Evolutionary conservation across 1,140 invertebrate genomes (phyloP).

Genomic region (Meloidogyne chitwoodi): DNA sequence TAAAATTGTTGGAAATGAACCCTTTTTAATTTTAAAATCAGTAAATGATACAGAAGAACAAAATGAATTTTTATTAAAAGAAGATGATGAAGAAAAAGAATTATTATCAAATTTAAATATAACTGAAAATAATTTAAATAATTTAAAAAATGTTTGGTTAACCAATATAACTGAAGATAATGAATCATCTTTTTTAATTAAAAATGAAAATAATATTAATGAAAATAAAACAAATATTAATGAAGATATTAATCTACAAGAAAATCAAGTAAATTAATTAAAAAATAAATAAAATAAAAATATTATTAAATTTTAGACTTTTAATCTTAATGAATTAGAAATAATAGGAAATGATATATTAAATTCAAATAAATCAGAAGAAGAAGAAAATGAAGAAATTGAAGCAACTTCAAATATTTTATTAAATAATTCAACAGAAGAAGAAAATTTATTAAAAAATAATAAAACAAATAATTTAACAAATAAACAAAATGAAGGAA

Average conservation of each 20-base stretch:
- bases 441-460: too few species aligned
- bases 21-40: slow-evolving; percentile 6
- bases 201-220: not conserved
- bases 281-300: not conserved
- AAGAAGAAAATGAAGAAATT: not conserved
- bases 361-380: not conserved
- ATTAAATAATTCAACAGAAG: not conserved
- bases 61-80: not conserved
- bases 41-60: not conserved
- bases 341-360: slow-evolving; percentile 7
- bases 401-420: not conserved
- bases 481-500: not conserved
- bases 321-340: slow-evolving; percentile 9
- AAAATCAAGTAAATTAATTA: slow-evolving; percentile 33
- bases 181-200: too few species aligned
- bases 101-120: not conserved
- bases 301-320: not conserved
- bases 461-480: slow-evolving; percentile 3
- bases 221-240: not conserved
- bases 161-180: not conserved
- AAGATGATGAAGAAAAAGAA: not conserved
- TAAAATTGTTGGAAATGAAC: not conserved
- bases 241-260: not conserved
- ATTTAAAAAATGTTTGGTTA: not conserved
- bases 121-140: not conserved